phyloP scores from a whole-genome alignment of 2,113 vertebrate genomes.

The Telmatochromis brachygnathus region DNA sequence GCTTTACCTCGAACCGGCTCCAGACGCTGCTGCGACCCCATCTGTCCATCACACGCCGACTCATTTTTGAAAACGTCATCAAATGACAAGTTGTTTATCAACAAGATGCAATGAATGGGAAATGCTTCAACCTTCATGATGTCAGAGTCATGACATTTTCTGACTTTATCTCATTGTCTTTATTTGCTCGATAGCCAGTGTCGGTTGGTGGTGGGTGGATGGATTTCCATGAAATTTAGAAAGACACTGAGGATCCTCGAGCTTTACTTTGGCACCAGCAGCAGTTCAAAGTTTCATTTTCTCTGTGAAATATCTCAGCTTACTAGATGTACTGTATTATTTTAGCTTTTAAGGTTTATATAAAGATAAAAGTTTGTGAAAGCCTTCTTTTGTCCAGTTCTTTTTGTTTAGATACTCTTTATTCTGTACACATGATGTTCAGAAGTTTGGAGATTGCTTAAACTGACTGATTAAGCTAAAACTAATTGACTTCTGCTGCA shows the following conservation, averaged over 20 bases:
- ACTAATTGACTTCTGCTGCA: background rate
- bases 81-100: background rate
- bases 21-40: background rate
- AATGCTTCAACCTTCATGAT: slow-evolving; percentile 5
- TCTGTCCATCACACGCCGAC: slow-evolving; percentile 22
- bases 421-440: background rate
- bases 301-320: background rate
- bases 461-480: background rate
- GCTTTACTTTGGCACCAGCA: background rate
- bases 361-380: background rate
- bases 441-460: background rate
- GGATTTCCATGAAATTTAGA: background rate
- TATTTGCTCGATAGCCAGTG: background rate
- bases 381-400: background rate
- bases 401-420: background rate
- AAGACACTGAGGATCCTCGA: background rate
- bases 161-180: background rate
- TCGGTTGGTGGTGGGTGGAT: background rate
- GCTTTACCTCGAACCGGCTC: background rate
- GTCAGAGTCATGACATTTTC: background rate
- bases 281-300: background rate
- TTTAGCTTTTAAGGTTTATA: background rate
- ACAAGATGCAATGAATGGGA: background rate
- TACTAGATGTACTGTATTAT: background rate
- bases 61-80: slow-evolving; percentile 11